phyloP scores from a whole-genome alignment of 2,888 invertebrate genomes.

The Pterostichus madidus region DNA sequence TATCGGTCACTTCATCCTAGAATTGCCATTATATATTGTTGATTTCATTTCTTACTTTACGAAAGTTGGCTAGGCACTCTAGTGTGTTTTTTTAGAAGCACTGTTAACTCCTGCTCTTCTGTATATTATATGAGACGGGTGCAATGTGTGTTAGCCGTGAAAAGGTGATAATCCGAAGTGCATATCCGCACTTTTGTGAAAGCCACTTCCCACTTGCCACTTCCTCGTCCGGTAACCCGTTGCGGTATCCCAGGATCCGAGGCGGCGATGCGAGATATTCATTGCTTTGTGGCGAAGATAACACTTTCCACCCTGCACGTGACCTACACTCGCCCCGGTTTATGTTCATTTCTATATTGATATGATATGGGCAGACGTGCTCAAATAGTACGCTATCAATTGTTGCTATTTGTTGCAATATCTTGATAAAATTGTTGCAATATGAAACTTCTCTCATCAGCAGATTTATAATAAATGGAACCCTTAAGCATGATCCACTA shows the following conservation, averaged over 20 bases:
- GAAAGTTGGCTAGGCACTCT: no score
- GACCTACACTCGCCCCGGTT: not conserved
- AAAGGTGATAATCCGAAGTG: slow-evolving; percentile 63
- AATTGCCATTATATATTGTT: no score
- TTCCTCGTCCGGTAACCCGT: not conserved
- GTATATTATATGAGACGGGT: slow-evolving; percentile 1
- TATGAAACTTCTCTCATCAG: no score
- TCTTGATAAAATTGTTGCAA: no score
- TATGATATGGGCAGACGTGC: slow-evolving; percentile 8
- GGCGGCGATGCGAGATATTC: not conserved
- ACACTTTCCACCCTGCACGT: slow-evolving; percentile 4
- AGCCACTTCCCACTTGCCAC: slow-evolving; percentile 15
- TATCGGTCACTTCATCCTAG: no score
- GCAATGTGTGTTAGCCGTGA: slow-evolving; percentile 20
- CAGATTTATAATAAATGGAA: no score
- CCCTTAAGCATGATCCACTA: no score
- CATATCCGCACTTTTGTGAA: slow-evolving; percentile 49
- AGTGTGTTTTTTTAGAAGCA: slow-evolving; percentile 3
- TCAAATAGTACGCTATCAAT: no score
- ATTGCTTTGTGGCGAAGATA: slow-evolving; percentile 32
- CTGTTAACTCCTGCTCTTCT: not conserved
- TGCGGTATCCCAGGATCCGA: no score
- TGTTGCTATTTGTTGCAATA: no score
- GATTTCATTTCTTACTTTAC: no score
- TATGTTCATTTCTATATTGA: slow-evolving; percentile 18